phyloP scores from a whole-genome alignment of 2,888 invertebrate species.

The Carcina quercana region DNA sequence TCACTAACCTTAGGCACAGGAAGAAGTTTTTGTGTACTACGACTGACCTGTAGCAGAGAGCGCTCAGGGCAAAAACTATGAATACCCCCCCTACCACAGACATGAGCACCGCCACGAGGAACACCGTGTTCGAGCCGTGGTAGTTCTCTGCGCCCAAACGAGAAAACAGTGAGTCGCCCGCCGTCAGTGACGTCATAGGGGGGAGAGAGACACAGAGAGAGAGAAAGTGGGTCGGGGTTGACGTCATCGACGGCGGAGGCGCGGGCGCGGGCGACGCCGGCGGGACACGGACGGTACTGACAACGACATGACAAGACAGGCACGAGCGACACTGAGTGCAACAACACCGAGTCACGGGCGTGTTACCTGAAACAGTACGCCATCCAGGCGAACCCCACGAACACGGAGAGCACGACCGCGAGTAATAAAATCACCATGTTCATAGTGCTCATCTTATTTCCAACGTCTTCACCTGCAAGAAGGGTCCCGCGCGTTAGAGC shows the following conservation, averaged over 20 bases:
- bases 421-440: slow-evolving; percentile 94
- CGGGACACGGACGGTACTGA: slow-evolving; percentile 26
- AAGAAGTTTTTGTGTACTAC: slow-evolving; percentile 99
- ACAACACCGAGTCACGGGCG: slow-evolving; percentile 69
- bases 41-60: slow-evolving; percentile 99
- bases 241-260: slow-evolving; percentile 47
- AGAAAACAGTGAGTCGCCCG: slow-evolving; percentile 47
- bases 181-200: slow-evolving; percentile 31
- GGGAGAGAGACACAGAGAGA: no score
- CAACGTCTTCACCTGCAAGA: slow-evolving; percentile 82
- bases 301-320: slow-evolving; percentile 50
- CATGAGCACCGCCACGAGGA: slow-evolving; percentile 98
- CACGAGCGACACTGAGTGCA: slow-evolving; percentile 61
- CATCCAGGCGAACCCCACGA: slow-evolving; percentile 96
- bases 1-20: slow-evolving; percentile 99
- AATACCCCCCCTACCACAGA: slow-evolving; percentile 99
- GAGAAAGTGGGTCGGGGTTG: no score
- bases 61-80: slow-evolving; percentile 98
- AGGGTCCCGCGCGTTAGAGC: slow-evolving; percentile 69
- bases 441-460: slow-evolving; percentile 90
- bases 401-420: slow-evolving; percentile 93
- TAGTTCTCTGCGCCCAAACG: slow-evolving; percentile 88
- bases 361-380: slow-evolving; percentile 95
- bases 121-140: slow-evolving; percentile 98
- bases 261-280: slow-evolving; percentile 36